These are phyloP conservation scores for Andrena minutula DNA, from an alignment of 2,888 invertebrate genomes.

Conservation along the genomic window DNA sequence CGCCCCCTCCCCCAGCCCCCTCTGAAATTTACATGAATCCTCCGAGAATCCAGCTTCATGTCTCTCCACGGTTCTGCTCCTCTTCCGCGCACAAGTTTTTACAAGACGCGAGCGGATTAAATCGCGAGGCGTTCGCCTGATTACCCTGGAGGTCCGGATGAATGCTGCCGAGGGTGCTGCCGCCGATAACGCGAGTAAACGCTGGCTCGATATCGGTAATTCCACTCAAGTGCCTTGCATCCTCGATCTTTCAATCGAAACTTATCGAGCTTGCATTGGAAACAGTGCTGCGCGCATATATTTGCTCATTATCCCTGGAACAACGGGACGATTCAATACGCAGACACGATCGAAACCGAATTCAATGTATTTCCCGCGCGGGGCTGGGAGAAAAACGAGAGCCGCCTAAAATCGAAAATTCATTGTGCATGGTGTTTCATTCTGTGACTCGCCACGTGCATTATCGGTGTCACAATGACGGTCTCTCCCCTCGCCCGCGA, in stretches of 20 bases:
- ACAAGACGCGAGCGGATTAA: constrained; percentile 60
- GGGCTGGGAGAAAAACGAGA: no score
- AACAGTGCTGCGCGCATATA: no score
- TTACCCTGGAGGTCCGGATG: constrained; percentile 64
- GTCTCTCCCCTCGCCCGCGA: not conserved
- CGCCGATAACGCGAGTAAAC: not conserved
- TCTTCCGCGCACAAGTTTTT: constrained; percentile 40
- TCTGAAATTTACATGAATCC: constrained; percentile 50
- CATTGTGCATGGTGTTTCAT: no score
- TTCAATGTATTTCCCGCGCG: no score
- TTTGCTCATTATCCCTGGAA: not conserved
- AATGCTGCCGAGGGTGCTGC: constrained; percentile 6
- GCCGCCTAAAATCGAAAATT: no score
- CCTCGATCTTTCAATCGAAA: no score
- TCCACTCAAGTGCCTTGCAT: no score
- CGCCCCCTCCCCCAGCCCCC: not conserved
- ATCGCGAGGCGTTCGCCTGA: constrained; percentile 58
- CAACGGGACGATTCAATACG: not conserved
- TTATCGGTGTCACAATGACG: not conserved
- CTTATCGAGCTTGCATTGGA: no score
- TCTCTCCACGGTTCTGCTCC: constrained; percentile 3
- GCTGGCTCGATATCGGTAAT: no score
- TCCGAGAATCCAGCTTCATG: constrained; percentile 41
- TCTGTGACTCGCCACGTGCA: no score
- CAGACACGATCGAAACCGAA: no score